Conservation (phyloP, 2,888 invertebrate species). For the Chouioia cunea region DNA sequence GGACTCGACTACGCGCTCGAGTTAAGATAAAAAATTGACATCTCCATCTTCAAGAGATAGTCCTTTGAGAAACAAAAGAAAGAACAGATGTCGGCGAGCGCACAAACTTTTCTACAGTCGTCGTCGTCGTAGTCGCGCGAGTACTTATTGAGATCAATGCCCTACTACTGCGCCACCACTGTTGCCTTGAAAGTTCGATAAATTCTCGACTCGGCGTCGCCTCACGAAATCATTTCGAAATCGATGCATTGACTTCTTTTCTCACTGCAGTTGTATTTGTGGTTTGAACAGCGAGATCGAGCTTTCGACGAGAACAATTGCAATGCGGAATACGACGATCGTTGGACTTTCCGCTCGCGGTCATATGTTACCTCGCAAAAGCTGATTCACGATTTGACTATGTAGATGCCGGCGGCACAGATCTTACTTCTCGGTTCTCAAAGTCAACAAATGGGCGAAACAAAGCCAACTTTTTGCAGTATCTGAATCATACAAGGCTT, state of each 20-base stretch:
- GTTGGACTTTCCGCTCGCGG: slow-evolving; percentile 9
- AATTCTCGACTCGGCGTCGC: not conserved
- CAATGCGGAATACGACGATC: slow-evolving; percentile 26
- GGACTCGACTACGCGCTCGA: not conserved
- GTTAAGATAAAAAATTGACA: slow-evolving; percentile 39
- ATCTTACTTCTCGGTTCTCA: no score
- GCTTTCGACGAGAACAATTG: slow-evolving; percentile 24
- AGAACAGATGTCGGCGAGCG: slow-evolving; percentile 25
- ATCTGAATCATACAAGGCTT: no score
- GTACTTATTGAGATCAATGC: slow-evolving; percentile 35
- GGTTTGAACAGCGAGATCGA: slow-evolving; percentile 19
- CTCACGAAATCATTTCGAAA: slow-evolving; percentile 7
- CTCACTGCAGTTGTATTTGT: slow-evolving; percentile 15
- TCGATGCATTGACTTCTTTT: not conserved
- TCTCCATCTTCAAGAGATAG: not conserved
- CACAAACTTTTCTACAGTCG: not conserved
- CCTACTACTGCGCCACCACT: not conserved
- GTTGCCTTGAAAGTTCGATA: slow-evolving; percentile 26
- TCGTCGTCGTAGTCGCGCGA: slow-evolving; percentile 4
- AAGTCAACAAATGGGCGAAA: no score
- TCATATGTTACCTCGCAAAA: not conserved
- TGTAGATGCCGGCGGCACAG: not conserved
- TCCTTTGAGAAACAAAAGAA: slow-evolving; percentile 32
- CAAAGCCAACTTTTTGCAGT: no score
- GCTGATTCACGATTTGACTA: slow-evolving; percentile 13